Evolutionary conservation across 2,888 invertebrate genomes (phyloP), one percentile per base, ranked within the genome.

Genomic region (Rhagophthalmus giganteus): DNA sequence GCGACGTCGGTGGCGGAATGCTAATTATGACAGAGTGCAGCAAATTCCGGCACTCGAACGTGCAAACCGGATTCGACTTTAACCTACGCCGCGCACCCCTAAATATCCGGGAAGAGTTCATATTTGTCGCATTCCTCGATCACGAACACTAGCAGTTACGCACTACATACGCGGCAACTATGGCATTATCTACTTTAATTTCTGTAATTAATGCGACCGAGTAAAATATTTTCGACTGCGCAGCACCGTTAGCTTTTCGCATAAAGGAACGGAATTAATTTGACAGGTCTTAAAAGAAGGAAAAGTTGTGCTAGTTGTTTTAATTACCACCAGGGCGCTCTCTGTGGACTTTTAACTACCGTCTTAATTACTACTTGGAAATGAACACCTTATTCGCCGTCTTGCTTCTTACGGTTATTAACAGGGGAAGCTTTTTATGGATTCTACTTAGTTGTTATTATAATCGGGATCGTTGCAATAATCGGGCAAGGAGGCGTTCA

Each of bases 1-100:
- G 56, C 63, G 60, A 58, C 64, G 63, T 60, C 59, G 62, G 61
- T 65, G 62, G 55, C 55, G 71, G 72, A 73, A 73, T 72, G 72
- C 69, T 72, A 74, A 74, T 74, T 72, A 74, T 72, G 70, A 71
- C 60, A 63, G 69, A 69, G 66, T 64, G 66, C 65, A 62, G 58
- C 57, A 58, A 65, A 72, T 72, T 71, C 72, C 72, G 63, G 58
- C 66, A 68, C 67, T 65, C 61, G n/a, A n/a, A 59, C 64, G 65
- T 59, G 63, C 60, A 62, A 38, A 65, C 65, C 63, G 63, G 65
- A 68, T 66, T 65, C 61, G 62, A 39, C 35, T 59, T 63, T 59
- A 57, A n/a, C 44, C 51, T 38, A 59, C 58, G 63, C 46, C 63
- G 63, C 60, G 58, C 70, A 67, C 50, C 57, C 55, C 60, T 52